Evolutionary conservation across 2,888 invertebrate genomes (phyloP), one percentile per base, ranked within the genome.

Genomic region (Desoria tigrina): DNA sequence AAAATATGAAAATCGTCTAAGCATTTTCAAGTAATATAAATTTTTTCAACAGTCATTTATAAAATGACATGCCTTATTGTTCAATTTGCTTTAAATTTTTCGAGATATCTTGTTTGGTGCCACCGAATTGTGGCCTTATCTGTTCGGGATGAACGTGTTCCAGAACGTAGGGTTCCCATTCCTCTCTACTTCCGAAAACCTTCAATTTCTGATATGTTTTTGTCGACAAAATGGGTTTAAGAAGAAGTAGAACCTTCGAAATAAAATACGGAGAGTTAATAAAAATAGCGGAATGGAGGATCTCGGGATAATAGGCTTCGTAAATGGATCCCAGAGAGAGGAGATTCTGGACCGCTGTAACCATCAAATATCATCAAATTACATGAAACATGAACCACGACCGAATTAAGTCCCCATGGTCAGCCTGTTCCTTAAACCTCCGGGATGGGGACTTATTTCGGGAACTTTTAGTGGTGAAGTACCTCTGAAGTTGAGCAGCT

Each of bases 301-400:
- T 61, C 53, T 70, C 70, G 0, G 70, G 70, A 45, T 63, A 70
- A 21, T 67, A 62, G 1, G 65, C 65, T 61, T 70, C 70, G 24
- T 70, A 70, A 23, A 66, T 67, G 1, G 45, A 42, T 1, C 65
- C 70, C 55, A 70, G 58, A 23, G 64, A 45, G 0, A 70, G 49
- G 11, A 70, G 51, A 18, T 55, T 58, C 42, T 62, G 65, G 1
- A 62, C 66, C 27, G 62, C 65, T 68, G 27, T n/a, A 57, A 57
- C 7, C 24, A 42, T 14, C 21, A 26, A 32, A 42, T 32, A 57
- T n/a, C 32, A 18, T 45, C 6, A 42, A 14, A 28, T 2, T 6
- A 11, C 32, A 32, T 32, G 32, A n/a, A n/a, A 7, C 32, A 32
- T 11, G 32, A 4, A 32, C 4, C 32, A 7, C 11, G 32, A 32